Base-by-base conservation (phyloP, 2,797 vertebrate species). In the Acropternis orthonyx region DNA sequence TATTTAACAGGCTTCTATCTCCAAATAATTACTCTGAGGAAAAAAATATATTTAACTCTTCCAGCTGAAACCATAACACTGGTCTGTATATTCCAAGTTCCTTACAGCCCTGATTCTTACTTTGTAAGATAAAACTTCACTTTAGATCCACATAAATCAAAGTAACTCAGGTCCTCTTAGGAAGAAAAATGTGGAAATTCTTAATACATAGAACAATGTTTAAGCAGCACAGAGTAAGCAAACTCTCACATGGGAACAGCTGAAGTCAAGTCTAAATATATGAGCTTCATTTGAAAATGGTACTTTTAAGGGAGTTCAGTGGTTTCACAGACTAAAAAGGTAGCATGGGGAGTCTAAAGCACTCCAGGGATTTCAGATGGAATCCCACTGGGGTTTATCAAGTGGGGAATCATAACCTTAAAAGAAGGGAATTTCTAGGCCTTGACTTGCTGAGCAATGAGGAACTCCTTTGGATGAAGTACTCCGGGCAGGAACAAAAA, bases 1-100 rank as follows among this genome's bases (percentile, higher is more conserved):
- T 96, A 90, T 92, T 97, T 95, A 97, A 96, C 95, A 97, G 96
- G 85, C 73, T 89, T 95, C 88, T 91, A 93, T 76, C 65, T 81
- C 85, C 96, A 94, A 96, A 95, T 91, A 97, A 97, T 85, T 96
- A 92, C 61, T 93, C 52, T 83, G 80, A 94, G 96, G 96, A 97
- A 86, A 95, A 76, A 97, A 90, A 94, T 61, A 69, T 5, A 61
- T 95, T 86, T 90, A 88, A 89, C 76, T 74, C 22, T 85, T 97
- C 68, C 27, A 18, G 61, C 18, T 93, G 48, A 95, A 96, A 92
- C 56, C 4, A 43, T 43, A 43, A 43, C 30, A 17, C 62, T 17
- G 15, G 21, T 24, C 41, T 44, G 9, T 24, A 69, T n/a, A 84
- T 66, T 93, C 92, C 71, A 97, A 97, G 69, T 94, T 97, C 85